phyloP scores from a whole-genome alignment of 2,888 invertebrate species.

The Euplexia lucipara region DNA sequence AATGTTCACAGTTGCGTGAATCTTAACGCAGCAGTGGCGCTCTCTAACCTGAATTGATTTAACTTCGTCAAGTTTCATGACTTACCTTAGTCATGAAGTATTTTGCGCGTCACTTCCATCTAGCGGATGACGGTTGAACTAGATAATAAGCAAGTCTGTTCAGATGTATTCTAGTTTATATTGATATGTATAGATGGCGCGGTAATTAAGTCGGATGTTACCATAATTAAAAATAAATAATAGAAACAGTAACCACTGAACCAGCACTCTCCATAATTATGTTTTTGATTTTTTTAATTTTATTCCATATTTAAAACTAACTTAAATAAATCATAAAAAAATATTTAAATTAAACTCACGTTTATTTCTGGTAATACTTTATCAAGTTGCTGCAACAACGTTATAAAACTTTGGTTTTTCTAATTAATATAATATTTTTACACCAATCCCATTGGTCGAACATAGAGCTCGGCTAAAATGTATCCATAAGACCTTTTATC shows the following conservation, averaged over 20 bases:
- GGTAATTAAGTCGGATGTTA: not conserved
- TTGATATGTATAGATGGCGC: conserved; percentile 42
- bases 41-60: not conserved
- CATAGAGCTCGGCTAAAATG: too few species aligned
- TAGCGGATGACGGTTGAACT: conserved; percentile 12
- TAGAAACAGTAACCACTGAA: too few species aligned
- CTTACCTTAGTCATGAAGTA: not conserved
- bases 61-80: conserved; percentile 7
- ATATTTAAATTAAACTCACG: too few species aligned
- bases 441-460: too few species aligned
- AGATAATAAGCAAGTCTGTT: not conserved
- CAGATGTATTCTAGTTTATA: conserved; percentile 2
- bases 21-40: not conserved
- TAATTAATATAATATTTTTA: too few species aligned
- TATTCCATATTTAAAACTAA: too few species aligned
- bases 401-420: not conserved
- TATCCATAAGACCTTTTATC: too few species aligned
- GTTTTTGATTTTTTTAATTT: too few species aligned
- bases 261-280: too few species aligned
- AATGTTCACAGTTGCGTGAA: conserved; percentile 3
- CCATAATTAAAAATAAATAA: not conserved
- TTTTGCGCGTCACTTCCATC: conserved; percentile 13
- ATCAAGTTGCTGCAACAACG: not conserved
- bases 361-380: not conserved
- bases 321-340: too few species aligned